These are phyloP conservation scores for Clepsis dumicolana DNA, from an alignment of 2,888 invertebrate genomes.

Conservation along the genomic window DNA sequence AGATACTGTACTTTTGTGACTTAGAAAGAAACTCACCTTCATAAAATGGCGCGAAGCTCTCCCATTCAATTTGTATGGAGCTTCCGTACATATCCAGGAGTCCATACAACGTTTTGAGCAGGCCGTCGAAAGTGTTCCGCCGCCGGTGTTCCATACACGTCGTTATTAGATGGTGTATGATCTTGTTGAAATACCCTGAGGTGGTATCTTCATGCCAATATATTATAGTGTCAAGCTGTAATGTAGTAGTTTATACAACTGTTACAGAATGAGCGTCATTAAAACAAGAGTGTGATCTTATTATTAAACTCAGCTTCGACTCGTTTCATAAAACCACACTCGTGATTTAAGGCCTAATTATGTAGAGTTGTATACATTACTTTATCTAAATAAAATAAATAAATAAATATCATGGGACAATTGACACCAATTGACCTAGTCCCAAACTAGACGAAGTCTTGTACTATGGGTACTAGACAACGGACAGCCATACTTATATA, in stretches of 20 bases:
- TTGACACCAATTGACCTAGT: not conserved
- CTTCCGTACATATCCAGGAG: conserved; percentile 54
- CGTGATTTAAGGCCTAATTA: no score
- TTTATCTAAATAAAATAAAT: no score
- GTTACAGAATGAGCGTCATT: no score
- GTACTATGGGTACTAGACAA: not conserved
- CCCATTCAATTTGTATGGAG: conserved; percentile 53
- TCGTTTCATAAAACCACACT: no score
- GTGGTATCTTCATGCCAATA: conserved; percentile 51
- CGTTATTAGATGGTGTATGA: conserved; percentile 53
- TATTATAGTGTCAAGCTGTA: conserved; percentile 56
- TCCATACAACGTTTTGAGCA: conserved; percentile 53
- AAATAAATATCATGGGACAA: no score
- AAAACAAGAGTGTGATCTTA: no score
- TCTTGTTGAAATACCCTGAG: conserved; percentile 46
- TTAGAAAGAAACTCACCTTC: conserved; percentile 50
- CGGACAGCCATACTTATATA: no score
- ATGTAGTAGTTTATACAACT: conserved; percentile 29
- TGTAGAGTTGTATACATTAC: no score
- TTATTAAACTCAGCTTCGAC: no score
- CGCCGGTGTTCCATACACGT: conserved; percentile 53
- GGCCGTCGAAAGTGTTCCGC: conserved; percentile 45
- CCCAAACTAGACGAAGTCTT: not conserved
- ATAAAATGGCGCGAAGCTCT: conserved; percentile 52
- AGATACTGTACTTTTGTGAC: no score